Evolutionary conservation across 2,888 invertebrate genomes (phyloP).

Genomic region (Iselma pallidipennis): DNA sequence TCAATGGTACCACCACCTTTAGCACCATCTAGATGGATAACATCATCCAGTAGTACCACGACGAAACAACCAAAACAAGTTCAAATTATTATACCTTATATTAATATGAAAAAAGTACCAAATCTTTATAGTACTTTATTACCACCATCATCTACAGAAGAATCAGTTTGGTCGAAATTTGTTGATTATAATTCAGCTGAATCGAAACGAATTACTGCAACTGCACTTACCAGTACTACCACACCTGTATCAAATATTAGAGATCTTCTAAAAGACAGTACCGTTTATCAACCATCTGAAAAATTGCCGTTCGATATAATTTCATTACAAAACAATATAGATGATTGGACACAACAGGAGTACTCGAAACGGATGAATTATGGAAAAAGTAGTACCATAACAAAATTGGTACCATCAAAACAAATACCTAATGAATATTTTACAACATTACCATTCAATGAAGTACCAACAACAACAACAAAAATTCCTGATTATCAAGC

Average conservation of each 20-base stretch:
- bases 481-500: conserved; percentile 42
- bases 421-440: conserved; percentile 79
- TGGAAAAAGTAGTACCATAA: conserved; percentile 51
- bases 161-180: conserved; percentile 49
- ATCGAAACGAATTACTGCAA: conserved; percentile 56
- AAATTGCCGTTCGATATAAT: conserved; percentile 71
- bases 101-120: conserved; percentile 55
- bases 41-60: conserved; percentile 28
- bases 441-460: conserved; percentile 60
- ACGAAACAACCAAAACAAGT: conserved; percentile 66
- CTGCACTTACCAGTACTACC: conserved; percentile 41
- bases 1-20: conserved; percentile 44
- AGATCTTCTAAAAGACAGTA: conserved; percentile 55
- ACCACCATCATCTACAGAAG: conserved; percentile 41
- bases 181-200: conserved; percentile 59
- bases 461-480: conserved; percentile 31
- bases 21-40: conserved; percentile 44
- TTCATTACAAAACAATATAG: conserved; percentile 79
- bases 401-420: conserved; percentile 66
- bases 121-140: not conserved
- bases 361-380: conserved; percentile 60
- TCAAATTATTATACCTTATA: conserved; percentile 83
- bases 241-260: conserved; percentile 58
- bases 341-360: conserved; percentile 82
- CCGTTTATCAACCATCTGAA: conserved; percentile 41